phyloP scores from a whole-genome alignment of 2,113 vertebrate species.

The Otocyon megalotis region DNA sequence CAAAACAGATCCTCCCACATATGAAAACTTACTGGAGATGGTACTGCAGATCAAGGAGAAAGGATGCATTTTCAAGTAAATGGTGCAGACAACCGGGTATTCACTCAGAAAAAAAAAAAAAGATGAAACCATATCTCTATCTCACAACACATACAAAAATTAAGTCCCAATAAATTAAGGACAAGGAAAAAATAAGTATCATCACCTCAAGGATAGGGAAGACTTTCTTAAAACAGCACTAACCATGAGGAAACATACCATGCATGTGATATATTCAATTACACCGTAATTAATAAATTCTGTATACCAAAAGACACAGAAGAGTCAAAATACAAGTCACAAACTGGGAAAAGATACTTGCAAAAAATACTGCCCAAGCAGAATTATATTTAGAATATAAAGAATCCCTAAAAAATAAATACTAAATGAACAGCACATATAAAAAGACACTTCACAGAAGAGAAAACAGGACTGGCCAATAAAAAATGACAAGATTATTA shows the following conservation, averaged over 20 bases:
- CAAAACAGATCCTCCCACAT: neutral
- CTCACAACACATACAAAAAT: slow-evolving; percentile 28
- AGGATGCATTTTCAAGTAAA: neutral
- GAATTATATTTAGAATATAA: slow-evolving; percentile 20
- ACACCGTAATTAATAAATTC: neutral
- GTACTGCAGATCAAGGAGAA: neutral
- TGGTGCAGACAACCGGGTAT: neutral
- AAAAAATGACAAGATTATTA: neutral
- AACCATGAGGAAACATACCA: neutral
- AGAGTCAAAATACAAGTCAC: neutral
- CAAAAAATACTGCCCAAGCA: neutral
- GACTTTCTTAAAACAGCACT: neutral
- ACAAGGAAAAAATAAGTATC: neutral
- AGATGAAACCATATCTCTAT: neutral
- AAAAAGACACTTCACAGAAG: neutral
- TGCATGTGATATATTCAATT: neutral
- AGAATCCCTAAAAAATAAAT: neutral
- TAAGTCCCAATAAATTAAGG: neutral
- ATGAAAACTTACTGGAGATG: neutral
- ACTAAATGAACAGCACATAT: slow-evolving; percentile 8
- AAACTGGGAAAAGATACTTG: neutral
- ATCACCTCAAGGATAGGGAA: neutral
- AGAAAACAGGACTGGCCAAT: slow-evolving; percentile 37
- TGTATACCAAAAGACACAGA: neutral
- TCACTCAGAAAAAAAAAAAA: neutral